A percentile compares a stretch with the other conserved stretches of the same genome.
These are phyloP conservation scores for Mystacornis crossleyi DNA, from an alignment of 2,113 vertebrate genomes.

Conservation along the genomic window DNA sequence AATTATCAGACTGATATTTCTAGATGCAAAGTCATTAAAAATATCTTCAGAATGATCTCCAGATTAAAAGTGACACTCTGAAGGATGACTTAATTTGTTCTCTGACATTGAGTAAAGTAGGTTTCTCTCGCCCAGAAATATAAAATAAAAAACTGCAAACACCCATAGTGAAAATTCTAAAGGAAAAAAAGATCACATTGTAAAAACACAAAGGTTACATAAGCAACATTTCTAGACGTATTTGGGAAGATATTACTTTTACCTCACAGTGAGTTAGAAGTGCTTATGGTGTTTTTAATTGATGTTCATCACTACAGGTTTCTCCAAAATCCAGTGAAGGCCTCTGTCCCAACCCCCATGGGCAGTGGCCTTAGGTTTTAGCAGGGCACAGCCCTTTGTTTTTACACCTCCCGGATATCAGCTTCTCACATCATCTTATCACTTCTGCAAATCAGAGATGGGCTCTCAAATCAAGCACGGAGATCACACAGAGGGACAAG, in stretches of 20 bases:
- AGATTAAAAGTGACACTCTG: background rate
- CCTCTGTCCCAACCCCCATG: fast-evolving
- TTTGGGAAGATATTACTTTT: background rate
- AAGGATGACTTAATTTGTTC: background rate
- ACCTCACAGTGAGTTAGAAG: fast-evolving
- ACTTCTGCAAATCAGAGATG: background rate
- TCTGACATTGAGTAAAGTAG: background rate
- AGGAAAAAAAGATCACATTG: background rate
- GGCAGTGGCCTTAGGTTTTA: background rate
- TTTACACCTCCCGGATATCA: background rate
- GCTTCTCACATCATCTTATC: background rate
- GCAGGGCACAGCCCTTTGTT: background rate
- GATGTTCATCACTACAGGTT: background rate
- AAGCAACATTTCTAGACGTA: background rate
- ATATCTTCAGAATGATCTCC: background rate
- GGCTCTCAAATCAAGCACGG: background rate
- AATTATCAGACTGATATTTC: background rate
- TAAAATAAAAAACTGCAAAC: background rate
- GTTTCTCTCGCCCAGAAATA: background rate
- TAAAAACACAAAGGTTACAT: background rate
- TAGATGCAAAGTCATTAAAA: background rate
- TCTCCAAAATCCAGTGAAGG: background rate
- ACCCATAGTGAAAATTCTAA: background rate
- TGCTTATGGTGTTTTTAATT: background rate
- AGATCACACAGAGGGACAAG: background rate